Evolutionary conservation across 1,140 invertebrate species (phyloP).

Genomic region (Ostrea edulis): DNA sequence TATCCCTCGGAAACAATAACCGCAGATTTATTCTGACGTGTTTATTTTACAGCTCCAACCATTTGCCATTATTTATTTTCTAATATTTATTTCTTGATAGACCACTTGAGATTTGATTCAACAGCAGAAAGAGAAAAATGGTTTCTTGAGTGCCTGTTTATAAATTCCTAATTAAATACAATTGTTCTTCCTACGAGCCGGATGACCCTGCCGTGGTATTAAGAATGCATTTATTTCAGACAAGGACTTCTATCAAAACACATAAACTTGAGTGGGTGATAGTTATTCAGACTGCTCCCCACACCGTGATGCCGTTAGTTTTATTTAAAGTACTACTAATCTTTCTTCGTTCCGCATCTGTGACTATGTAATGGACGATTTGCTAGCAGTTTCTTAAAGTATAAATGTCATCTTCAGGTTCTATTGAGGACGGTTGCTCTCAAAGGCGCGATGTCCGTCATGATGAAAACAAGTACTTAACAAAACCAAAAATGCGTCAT

Average conservation of each 20-base stretch:
- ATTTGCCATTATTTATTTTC: not conserved
- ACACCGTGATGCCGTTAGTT: not conserved
- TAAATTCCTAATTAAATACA: conserved; percentile 11
- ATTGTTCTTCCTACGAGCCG: conserved; percentile 8
- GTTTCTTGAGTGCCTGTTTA: conserved; percentile 12
- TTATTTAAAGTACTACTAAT: conserved; percentile 4
- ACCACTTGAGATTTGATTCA: conserved; percentile 25
- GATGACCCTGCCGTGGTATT: not conserved
- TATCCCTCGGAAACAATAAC: not conserved
- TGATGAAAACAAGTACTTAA: too few species aligned
- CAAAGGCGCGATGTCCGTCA: too few species aligned
- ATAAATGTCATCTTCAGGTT: not conserved
- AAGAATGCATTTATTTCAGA: not conserved
- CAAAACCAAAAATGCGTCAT: too few species aligned
- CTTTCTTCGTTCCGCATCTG: conserved; percentile 5
- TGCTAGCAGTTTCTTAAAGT: not conserved
- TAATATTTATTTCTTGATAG: conserved; percentile 22
- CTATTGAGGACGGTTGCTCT: not conserved
- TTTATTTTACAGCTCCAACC: not conserved
- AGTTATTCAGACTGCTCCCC: not conserved
- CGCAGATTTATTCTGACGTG: not conserved
- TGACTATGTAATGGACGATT: not conserved
- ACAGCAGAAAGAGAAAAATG: conserved; percentile 27
- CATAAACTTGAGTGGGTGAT: not conserved
- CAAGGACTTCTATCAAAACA: not conserved